Base-by-base conservation (phyloP, 1,140 invertebrate species). In the Temnothorax curvispinosus region DNA sequence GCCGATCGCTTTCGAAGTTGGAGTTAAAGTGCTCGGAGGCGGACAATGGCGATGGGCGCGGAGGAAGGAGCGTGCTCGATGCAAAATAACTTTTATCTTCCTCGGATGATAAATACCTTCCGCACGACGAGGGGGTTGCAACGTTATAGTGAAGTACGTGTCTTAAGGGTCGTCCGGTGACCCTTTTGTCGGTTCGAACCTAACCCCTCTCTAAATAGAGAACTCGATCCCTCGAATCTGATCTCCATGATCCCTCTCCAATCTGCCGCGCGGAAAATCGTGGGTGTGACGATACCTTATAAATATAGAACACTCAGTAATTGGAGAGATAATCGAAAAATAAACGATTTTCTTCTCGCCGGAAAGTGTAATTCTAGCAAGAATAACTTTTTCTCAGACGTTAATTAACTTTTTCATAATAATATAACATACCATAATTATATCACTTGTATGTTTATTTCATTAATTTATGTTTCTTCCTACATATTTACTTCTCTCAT, bases 1-100 rank as follows among this genome's bases (percentile, higher is more conserved):
- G 11, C 11, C 58, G 72, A 75, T 67, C 62, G 32, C 32, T 71
- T 50, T 81, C n/a, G 8, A 69, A 86, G 47, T 32, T 44, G 41
- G 32, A 80, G 47, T 35, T 71, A 62, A 86, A 86, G 64, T 38
- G 52, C n/a, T 50, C 64, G 21, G 41, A 32, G 8, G 84, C 85
- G 77, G 32, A 86, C 85, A 82, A 85, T 86, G 50, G 9, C 44
- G 60, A 41, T 9, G 50, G 5, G 18, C 38, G 47, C 7, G 35
- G 18, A 71, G 35, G 15, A 44, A 47, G 15, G 18, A 50, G 47
- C 13, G 13, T 47, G 35, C 44, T 41, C 78, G 78, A 60, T 54
- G 21, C 60, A 74, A 87, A 86, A 86, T 88, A 88, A 88, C 84
- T 87, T 88, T 88, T 88, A 88, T 88, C 87, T 86, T 62, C 18